These are phyloP conservation scores for Teinopalpus imperialis DNA, from an alignment of 2,888 invertebrate species.

Conservation along the genomic window DNA sequence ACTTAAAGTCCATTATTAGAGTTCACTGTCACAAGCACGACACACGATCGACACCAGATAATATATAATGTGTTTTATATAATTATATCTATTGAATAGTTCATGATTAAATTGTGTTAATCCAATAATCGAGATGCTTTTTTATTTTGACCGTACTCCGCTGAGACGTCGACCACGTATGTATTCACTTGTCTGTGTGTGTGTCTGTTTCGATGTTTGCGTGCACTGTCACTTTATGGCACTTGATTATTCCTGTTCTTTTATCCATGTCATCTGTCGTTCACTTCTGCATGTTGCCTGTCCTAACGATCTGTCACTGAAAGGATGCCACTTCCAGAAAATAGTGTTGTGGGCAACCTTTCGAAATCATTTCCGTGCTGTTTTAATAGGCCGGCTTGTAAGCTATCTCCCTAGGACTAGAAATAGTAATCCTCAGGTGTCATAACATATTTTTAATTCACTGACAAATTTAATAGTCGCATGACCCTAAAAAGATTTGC, in stretches of 20 bases:
- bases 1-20: conserved; percentile 47
- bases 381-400: conserved; percentile 17
- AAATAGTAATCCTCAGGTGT: conserved; percentile 12
- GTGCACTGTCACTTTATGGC: conserved; percentile 75
- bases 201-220: conserved; percentile 80
- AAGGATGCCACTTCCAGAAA: conserved; percentile 40
- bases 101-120: conserved; percentile 82
- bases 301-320: conserved; percentile 43
- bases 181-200: conserved; percentile 77
- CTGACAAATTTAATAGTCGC: conserved; percentile 10
- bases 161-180: conserved; percentile 81
- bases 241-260: conserved; percentile 55
- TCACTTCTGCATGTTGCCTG: conserved; percentile 76
- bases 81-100: conserved; percentile 76
- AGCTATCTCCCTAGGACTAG: conserved; percentile 15
- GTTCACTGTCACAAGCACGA: conserved; percentile 73
- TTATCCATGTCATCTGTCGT: conserved; percentile 60
- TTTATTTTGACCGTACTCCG: conserved; percentile 80
- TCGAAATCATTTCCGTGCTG: conserved; percentile 22
- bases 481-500: conserved; percentile 10
- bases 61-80: conserved; percentile 80
- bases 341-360: conserved; percentile 31
- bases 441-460: conserved; percentile 18
- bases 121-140: conserved; percentile 81
- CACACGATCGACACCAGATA: conserved; percentile 74